Base-by-base conservation (phyloP, 2,888 invertebrate species). In the Paralinhomoeus sp. region DNA sequence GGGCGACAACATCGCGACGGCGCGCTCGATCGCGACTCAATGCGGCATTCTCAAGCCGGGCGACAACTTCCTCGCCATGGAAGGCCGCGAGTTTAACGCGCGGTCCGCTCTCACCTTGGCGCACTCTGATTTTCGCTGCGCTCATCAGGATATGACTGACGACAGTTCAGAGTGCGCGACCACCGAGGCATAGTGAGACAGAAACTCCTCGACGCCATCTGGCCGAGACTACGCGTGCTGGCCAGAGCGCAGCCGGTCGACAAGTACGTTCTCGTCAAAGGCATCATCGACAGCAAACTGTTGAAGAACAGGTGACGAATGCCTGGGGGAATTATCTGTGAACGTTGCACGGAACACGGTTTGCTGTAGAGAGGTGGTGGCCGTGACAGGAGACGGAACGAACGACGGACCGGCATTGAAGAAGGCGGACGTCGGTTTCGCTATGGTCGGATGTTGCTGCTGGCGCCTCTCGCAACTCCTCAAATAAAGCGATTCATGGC, bases 41-140 rank as follows among this genome's bases (percentile, higher is more conserved):
- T 99, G 97, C 67, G 91, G 91, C 49, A 97, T 97, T 54, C 65
- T 87, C 38, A 79, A 79, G 60, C 82, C 87, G 21, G 80, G 78
- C 51, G 89, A 91, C 62, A 87, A 93, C 66, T 91, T 82, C 69
- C 74, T 97, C 42, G 84, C 93, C 48, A 69, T 97, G 36, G 97
- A 97, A 65, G 93, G 93, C 53, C 87, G 87, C 66, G 93, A 97
- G 67, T 97, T 97, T 69, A 97, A 97, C 68, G 73, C 72, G 57
- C 73, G 85, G 57, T 37, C 27, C 13, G 9, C 15, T 21, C 15
- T 18, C n/a, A n/a, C n/a, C n/a, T n/a, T n/a, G n/a, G n/a, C n/a
- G n/a, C n/a, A n/a, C n/a, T n/a, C n/a, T n/a, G n/a, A n/a, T n/a
- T n/a, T n/a, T n/a, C 93, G 62, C 70, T 42, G 27, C 18, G 5